Conservation (phyloP, 2,888 invertebrate species). For the Scelioninae gen. 1 region DNA sequence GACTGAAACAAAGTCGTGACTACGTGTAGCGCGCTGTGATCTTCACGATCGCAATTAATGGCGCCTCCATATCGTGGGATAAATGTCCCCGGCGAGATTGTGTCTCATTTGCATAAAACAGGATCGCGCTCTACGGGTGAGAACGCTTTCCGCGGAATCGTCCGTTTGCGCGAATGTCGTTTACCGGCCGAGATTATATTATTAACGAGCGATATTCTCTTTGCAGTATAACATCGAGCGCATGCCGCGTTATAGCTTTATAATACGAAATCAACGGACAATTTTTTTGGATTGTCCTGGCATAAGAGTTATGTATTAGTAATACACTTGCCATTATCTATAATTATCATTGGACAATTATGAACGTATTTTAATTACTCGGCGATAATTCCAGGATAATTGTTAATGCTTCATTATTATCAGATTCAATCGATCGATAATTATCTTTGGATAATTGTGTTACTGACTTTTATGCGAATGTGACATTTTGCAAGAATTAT, state of each 20-base stretch:
- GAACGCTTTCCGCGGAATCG: conserved; percentile 70
- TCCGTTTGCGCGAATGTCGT: conserved; percentile 62
- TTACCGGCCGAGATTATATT: conserved; percentile 66
- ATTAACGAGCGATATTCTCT: conserved; percentile 66
- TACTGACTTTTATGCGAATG: background rate
- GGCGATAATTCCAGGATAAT: conserved; percentile 45
- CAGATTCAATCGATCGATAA: conserved; percentile 16
- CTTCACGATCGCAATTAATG: conserved; percentile 78
- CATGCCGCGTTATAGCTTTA: conserved; percentile 51
- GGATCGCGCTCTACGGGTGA: conserved; percentile 74
- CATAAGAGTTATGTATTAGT: conserved; percentile 6
- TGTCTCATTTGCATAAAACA: conserved; percentile 78
- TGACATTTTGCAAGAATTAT: background rate
- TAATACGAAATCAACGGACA: conserved; percentile 44
- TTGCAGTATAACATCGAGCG: conserved; percentile 48
- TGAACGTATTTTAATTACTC: conserved; percentile 33
- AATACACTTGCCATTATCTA: conserved; percentile 23
- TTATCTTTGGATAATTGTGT: conserved; percentile 15
- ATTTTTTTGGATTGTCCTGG: conserved; percentile 34
- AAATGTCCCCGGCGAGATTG: conserved; percentile 77
- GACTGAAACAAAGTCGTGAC: conserved; percentile 72
- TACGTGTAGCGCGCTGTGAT: conserved; percentile 67
- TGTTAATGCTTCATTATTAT: conserved; percentile 25
- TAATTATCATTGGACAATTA: conserved; percentile 45
- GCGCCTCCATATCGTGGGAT: conserved; percentile 78